Percentiles rank a stretch among this genome's conserved stretches.
phyloP scores from a whole-genome alignment of 2,113 vertebrate species.

The Albula glossodonta region DNA sequence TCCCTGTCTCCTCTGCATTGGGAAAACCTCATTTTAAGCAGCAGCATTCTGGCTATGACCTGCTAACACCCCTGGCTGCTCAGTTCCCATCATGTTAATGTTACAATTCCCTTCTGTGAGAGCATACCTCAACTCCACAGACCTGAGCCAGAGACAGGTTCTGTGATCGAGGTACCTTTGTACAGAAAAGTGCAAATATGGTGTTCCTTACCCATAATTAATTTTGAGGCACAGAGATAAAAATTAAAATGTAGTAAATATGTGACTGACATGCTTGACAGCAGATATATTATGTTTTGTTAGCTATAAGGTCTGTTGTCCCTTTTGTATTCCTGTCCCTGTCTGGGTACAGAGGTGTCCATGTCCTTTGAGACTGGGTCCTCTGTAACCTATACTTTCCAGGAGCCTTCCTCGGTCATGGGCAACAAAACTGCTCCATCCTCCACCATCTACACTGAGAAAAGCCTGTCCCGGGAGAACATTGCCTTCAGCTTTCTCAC shows the following conservation, averaged over 20 bases:
- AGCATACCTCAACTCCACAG: slow-evolving; percentile 20
- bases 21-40: slow-evolving; percentile 29
- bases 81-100: too few species aligned
- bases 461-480: slow-evolving; percentile 70
- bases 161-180: slow-evolving; percentile 30
- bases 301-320: not conserved
- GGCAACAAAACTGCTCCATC: slow-evolving; percentile 72
- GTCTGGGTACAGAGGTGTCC: slow-evolving; percentile 77
- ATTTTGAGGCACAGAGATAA: too few species aligned
- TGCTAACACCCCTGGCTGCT: not conserved
- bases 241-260: slow-evolving; percentile 14
- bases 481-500: slow-evolving; percentile 79
- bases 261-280: not conserved
- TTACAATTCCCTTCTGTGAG: slow-evolving; percentile 15
- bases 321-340: slow-evolving; percentile 7
- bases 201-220: not conserved
- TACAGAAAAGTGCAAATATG: slow-evolving; percentile 1
- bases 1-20: not conserved
- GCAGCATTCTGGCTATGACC: slow-evolving; percentile 9
- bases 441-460: slow-evolving; percentile 75
- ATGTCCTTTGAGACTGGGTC: slow-evolving; percentile 78
- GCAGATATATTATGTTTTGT: not conserved
- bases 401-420: slow-evolving; percentile 81
- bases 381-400: slow-evolving; percentile 77
- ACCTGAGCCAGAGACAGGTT: slow-evolving; percentile 18